Base-by-base conservation (phyloP, 2,797 vertebrate genomes). In the Etheostoma perlongum region DNA sequence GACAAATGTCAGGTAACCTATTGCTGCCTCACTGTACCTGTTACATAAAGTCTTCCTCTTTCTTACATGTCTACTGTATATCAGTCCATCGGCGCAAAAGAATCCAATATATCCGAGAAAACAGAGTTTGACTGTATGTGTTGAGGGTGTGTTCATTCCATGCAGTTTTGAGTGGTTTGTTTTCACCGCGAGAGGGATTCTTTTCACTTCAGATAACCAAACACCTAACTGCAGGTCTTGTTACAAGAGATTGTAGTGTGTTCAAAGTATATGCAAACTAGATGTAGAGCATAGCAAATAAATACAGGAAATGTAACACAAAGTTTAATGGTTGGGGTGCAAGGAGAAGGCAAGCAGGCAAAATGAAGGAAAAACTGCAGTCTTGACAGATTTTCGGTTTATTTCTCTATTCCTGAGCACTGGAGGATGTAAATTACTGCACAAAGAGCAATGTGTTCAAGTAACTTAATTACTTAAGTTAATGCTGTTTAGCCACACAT, bases 101-200 rank as follows among this genome's bases (percentile, higher is more conserved):
- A 64, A 70, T n/a, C 30, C n/a, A 78, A 11, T 36, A 5, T 11
- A 52, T 57, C 16, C 30, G 46, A 19, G 36, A 68, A 47, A 74
- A 51, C 52, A 42, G 0, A 15, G 48, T 54, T 14, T 15, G 58
- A n/a, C 27, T 74, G 69, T 82, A 6, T 68, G 55, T 54, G 21
- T 58, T 64, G 66, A 60, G 57, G 71, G 60, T 63, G 57, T 84
- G 69, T 74, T 67, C 69, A 49, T 73, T 75, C 71, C 30, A 18
- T 4, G 6, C 47, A 25, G 6, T 40, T 57, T 12, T 33, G 0
- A 66, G 27, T n/a, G 18, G 19, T 72, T 74, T 67, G 36, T 71
- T 70, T 61, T 70, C 25, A 46, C 52, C 0, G 1, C 0, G 6
- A 57, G 70, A 57, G 51, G 61, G 52, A 55, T 52, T 69, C 4